Percentiles rank a stretch among this genome's conserved stretches.
Evolutionary conservation across 2,888 invertebrate genomes (phyloP).

Genomic region (Nineta flava): DNA sequence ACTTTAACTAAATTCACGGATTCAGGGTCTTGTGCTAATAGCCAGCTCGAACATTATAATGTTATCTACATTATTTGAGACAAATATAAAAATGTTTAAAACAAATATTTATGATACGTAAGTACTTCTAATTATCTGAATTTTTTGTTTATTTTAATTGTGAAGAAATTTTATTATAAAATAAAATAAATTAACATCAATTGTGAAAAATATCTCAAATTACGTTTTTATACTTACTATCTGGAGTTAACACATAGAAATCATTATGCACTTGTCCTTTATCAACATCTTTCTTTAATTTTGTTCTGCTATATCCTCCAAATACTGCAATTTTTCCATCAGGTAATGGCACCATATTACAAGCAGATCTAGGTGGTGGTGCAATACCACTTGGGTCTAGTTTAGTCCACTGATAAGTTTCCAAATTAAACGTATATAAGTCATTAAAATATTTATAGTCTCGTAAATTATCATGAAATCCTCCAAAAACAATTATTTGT

Average conservation of each 20-base stretch:
- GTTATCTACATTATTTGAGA: no score
- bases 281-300: conserved; percentile 56
- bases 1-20: no score
- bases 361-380: conserved; percentile 69
- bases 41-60: no score
- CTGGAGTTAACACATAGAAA: conserved; percentile 45
- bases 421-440: conserved; percentile 62
- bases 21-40: no score
- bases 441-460: conserved; percentile 88
- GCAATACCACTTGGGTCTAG: conserved; percentile 45
- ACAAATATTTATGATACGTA: no score
- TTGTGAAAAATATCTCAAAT: no score
- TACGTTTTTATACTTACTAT: conserved; percentile 39
- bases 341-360: conserved; percentile 47
- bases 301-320: conserved; percentile 64
- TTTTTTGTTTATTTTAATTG: no score
- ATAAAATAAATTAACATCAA: no score
- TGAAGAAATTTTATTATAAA: not conserved
- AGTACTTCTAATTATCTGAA: no score
- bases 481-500: conserved; percentile 73
- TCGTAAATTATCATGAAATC: conserved; percentile 77
- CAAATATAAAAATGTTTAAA: no score
- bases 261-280: conserved; percentile 54
- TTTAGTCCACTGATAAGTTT: conserved; percentile 62
- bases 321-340: conserved; percentile 52